Evolutionary conservation across 53 echinoderm and acorn worm species (phyloP), one percentile per base, ranked within the genome.

Genomic region (Zoroaster sp.): DNA sequence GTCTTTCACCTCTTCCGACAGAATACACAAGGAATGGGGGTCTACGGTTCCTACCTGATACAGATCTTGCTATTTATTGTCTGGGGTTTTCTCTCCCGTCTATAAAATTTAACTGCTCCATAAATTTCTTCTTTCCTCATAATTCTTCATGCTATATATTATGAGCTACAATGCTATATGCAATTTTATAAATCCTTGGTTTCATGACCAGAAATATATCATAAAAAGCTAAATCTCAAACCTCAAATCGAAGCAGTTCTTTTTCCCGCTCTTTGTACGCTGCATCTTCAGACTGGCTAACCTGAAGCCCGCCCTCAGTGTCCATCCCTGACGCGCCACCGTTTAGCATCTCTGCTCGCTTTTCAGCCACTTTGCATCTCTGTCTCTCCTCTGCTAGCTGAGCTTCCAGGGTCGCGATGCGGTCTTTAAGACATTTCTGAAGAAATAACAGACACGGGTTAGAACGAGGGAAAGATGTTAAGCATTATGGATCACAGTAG

Each of bases 161-260:
- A n/a, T n/a, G n/a, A n/a, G n/a, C n/a, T n/a, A n/a, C n/a, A n/a
- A n/a, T n/a, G n/a, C n/a, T n/a, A n/a, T n/a, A n/a, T n/a, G n/a
- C n/a, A n/a, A n/a, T n/a, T n/a, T n/a, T n/a, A n/a, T n/a, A n/a
- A n/a, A n/a, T n/a, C n/a, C n/a, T n/a, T n/a, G n/a, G n/a, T n/a
- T n/a, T n/a, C n/a, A n/a, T n/a, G n/a, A n/a, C n/a, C n/a, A 54
- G 5, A 35, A 15, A 18, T 40, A n/a, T 70, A 3, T 69, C 11
- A 49, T 25, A 35, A 45, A 72, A 18, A 12, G 59, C 32, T 44
- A 39, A 52, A 73, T 10, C 49, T 14, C 94, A 93, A 2, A 96
- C 96, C 92, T 96, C 96, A 72, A 96, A 96, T 66, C 95, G 89
- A 38, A 96, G 94, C 35, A 96, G 85, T 72, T 96, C 96, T 45